phyloP scores from a whole-genome alignment of 2,797 vertebrate genomes.

The Fringilla coelebs region DNA sequence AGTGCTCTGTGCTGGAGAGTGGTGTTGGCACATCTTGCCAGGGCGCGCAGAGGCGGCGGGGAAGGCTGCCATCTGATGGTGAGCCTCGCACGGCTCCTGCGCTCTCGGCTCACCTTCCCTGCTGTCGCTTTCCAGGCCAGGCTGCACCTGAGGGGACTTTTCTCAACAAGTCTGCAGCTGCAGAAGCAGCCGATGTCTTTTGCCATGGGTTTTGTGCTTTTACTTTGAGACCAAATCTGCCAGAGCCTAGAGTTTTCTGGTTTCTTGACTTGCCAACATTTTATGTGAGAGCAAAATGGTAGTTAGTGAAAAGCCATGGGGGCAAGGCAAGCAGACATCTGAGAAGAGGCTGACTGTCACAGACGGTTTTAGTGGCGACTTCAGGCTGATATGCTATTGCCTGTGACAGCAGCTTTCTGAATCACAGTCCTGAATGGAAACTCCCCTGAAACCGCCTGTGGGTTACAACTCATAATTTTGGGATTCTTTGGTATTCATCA shows the following conservation, averaged over 20 bases:
- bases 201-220: background rate
- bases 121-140: fast-evolving
- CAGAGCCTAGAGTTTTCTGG: background rate
- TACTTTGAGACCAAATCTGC: background rate
- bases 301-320: background rate
- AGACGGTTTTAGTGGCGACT: slow-evolving; percentile 19
- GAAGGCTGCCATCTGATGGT: slow-evolving; percentile 64
- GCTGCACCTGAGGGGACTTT: background rate
- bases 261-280: background rate
- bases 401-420: slow-evolving; percentile 37
- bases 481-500: slow-evolving; percentile 62
- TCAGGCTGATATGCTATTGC: background rate
- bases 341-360: background rate
- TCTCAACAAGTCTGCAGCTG: background rate
- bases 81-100: background rate
- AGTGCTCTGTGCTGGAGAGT: slow-evolving; percentile 25
- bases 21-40: background rate
- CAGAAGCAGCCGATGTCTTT: background rate
- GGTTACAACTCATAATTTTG: slow-evolving; percentile 64
- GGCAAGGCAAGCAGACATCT: background rate
- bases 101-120: background rate
- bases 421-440: slow-evolving; percentile 64
- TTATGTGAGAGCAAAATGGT: background rate
- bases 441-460: slow-evolving; percentile 56
- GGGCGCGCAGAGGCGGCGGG: background rate